A percentile compares a stretch with the other conserved stretches of the same genome.
Conservation (phyloP, 2,797 vertebrate species). For the Sebastes nivosus region DNA sequence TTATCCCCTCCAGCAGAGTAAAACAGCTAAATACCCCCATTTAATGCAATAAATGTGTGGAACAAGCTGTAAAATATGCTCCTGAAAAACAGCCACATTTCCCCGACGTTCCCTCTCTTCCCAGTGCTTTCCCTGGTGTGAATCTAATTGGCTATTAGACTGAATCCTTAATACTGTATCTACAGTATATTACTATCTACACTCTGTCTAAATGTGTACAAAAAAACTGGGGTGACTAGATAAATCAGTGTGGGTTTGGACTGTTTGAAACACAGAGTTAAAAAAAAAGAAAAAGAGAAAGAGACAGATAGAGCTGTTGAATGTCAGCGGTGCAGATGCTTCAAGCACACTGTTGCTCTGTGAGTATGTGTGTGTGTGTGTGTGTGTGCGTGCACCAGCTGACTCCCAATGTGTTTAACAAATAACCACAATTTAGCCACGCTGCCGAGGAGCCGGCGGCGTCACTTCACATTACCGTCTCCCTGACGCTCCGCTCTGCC, state of each 20-base stretch:
- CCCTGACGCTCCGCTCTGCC: conserved; percentile 79
- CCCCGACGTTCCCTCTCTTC: neutral
- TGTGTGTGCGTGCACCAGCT: conserved; percentile 78
- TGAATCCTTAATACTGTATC: neutral
- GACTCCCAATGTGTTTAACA: conserved; percentile 95
- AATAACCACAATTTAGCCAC: conserved; percentile 95
- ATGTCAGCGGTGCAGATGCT: conserved; percentile 69
- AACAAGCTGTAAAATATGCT: conserved; percentile 9
- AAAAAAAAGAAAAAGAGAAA: conserved; percentile 14
- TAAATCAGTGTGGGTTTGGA: conserved; percentile 66
- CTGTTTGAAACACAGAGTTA: conserved; percentile 36
- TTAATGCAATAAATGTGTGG: neutral
- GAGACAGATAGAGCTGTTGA: conserved; percentile 63
- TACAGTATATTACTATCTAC: conserved; percentile 1
- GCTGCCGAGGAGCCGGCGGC: conserved; percentile 89
- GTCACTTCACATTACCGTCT: conserved; percentile 95
- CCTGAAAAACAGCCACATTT: neutral
- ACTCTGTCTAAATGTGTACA: conserved; percentile 2
- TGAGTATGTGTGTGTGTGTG: conserved; percentile 7
- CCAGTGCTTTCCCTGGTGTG: neutral
- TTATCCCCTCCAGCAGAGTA: neutral
- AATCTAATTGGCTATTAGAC: conserved; percentile 26
- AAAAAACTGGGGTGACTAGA: conserved; percentile 32
- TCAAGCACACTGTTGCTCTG: conserved; percentile 42
- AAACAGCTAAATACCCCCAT: neutral